Conservation (phyloP, 2,797 vertebrate genomes). For the Centropyge bicolor region DNA sequence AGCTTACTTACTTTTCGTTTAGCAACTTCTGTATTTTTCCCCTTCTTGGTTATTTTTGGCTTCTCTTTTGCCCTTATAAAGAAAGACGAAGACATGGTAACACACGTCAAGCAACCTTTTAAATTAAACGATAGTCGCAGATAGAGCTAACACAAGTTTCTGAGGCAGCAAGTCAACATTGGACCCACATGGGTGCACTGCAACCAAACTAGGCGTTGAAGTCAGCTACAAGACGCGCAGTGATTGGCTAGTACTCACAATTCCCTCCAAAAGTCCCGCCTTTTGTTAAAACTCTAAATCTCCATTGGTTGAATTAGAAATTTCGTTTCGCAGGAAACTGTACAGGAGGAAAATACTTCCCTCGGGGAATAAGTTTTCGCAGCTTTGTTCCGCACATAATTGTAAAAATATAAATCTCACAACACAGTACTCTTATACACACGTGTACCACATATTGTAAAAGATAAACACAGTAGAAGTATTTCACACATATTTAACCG, state of each 20-base stretch:
- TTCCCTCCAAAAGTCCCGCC: constrained; percentile 14
- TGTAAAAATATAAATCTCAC: constrained; percentile 65
- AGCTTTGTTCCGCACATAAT: constrained; percentile 78
- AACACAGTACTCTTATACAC: constrained; percentile 13
- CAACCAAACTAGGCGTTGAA: constrained; percentile 62
- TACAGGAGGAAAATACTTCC: constrained; percentile 79
- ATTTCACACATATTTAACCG: constrained; percentile 62
- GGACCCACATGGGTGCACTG: constrained; percentile 73
- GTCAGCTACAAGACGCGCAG: accelerated
- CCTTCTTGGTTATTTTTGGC: constrained; percentile 62
- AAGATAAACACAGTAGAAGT: constrained; percentile 34
- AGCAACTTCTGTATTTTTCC: constrained; percentile 48
- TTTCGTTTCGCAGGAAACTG: constrained; percentile 73
- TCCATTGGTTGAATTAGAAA: constrained; percentile 55
- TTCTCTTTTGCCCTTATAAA: constrained; percentile 82
- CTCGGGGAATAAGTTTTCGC: constrained; percentile 66
- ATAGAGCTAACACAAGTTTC: not conserved
- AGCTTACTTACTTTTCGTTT: constrained; percentile 82
- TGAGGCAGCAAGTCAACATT: constrained; percentile 53
- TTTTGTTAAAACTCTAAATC: accelerated
- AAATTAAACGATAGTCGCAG: not conserved
- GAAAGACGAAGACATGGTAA: constrained; percentile 83
- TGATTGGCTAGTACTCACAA: constrained; percentile 57
- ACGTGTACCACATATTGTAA: not conserved
- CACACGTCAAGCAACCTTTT: not conserved